These are phyloP conservation scores for Fissipunctia ypsillon DNA, from an alignment of 2,888 invertebrate species.

Conservation along the genomic window DNA sequence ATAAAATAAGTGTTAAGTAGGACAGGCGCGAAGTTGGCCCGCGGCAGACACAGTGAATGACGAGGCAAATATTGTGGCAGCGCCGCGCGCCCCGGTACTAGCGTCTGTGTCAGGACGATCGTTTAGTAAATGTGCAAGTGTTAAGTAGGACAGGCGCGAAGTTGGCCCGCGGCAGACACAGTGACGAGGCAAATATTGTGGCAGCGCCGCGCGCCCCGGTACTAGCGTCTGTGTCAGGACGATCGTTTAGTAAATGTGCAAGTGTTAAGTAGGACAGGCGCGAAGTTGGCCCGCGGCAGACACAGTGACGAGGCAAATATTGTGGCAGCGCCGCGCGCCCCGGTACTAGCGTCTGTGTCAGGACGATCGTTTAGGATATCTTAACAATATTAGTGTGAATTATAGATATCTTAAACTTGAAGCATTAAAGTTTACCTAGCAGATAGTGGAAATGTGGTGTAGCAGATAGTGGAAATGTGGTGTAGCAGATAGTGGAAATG, in stretches of 20 bases:
- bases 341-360: background rate
- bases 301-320: background rate
- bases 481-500: background rate
- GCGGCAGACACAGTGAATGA: no score
- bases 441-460: background rate
- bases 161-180: no score
- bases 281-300: background rate
- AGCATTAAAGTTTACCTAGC: background rate
- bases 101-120: no score
- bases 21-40: no score
- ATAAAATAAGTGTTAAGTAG: no score
- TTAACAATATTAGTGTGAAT: background rate
- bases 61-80: no score
- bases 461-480: background rate
- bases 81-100: no score
- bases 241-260: slow-evolving; percentile 2
- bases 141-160: no score
- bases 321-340: background rate
- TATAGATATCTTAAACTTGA: background rate
- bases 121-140: slow-evolving; percentile 2
- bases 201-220: no score
- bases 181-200: no score
- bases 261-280: background rate
- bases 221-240: no score
- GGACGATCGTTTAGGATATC: background rate